Base-by-base conservation (phyloP, 2,113 vertebrate species). In the Atherinomorus stipes region DNA sequence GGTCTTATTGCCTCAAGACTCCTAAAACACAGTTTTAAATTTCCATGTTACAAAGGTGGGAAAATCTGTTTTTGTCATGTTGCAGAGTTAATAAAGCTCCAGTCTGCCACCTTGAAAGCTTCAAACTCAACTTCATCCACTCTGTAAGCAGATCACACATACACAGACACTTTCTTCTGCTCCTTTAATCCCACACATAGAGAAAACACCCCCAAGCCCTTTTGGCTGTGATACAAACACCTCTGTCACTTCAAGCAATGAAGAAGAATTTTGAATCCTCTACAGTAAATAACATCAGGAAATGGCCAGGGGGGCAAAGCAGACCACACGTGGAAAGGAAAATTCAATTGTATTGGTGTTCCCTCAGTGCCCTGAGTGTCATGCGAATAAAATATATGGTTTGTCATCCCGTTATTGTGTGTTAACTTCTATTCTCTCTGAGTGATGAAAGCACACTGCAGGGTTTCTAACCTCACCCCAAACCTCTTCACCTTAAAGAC, bases 381-480 rank as follows among this genome's bases (percentile, higher is more conserved):
- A 74, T 47, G 21, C 52, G 50, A 76, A 51, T 65, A 64, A 80
- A 76, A 85, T 73, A 70, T 58, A 59, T 58, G 58, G 71, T 83
- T 87, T 90, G 81, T 85, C 59, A 59, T 83, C 66, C 49, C 58
- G 71, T 90, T 88, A 84, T 64, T 77, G 34, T 64, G 71, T 64
- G 83, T 75, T 86, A 74, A 83, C 60, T 82, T 85, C 37, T 69
- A 85, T 89, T 81, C 65, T 38, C 59, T 80, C 18, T 76, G 83
- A 90, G 74, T 57, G 69, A 45, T 76, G 66, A 40, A 71, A 49
- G 47, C 58, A 60, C 45, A 40, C 81, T 78, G 76, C 52, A 66
- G 79, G 81, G 50, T 61, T 58, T 75, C 40, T 64, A 21, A 19
- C 45, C 63, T 11, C 25, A n/a, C 8, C 11, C 61, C 5, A 79